Conservation (phyloP, 2,888 invertebrate genomes). For the Heliconius sara region DNA sequence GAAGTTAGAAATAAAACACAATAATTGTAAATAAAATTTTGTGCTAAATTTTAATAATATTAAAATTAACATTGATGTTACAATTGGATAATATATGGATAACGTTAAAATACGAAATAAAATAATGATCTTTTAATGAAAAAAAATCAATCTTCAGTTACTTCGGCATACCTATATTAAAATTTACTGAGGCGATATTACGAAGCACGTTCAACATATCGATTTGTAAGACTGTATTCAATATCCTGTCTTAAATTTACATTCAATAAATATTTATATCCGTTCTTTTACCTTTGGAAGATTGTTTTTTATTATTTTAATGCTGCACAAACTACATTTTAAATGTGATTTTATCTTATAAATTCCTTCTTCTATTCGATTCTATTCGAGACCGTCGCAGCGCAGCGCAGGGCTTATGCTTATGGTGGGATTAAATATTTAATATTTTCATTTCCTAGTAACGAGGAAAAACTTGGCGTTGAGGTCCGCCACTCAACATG, state of each 20-base stretch:
- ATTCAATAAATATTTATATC: slow-evolving; percentile 33
- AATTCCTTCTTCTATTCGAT: no score
- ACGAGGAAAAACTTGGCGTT: no score
- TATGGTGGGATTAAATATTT: no score
- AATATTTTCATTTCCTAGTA: no score
- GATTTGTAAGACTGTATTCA: slow-evolving; percentile 32
- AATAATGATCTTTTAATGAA: not conserved
- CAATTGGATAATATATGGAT: not conserved
- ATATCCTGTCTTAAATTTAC: slow-evolving; percentile 24
- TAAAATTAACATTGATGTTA: not conserved
- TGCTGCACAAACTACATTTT: not conserved
- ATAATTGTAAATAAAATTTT: no score
- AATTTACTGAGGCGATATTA: slow-evolving; percentile 14
- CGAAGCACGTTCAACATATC: slow-evolving; percentile 28
- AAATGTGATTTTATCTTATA: not conserved
- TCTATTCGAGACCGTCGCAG: no score
- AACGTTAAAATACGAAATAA: not conserved
- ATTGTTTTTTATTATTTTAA: slow-evolving; percentile 10
- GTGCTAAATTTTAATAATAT: not conserved
- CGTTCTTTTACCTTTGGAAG: slow-evolving; percentile 12
- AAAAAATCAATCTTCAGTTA: not conserved
- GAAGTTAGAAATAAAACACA: no score
- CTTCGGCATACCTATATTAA: not conserved
- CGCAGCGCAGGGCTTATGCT: no score
- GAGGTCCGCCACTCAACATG: not conserved